Percentiles rank a stretch among this genome's conserved stretches.
These are phyloP conservation scores for Lepilemur septentrionalis DNA, from an alignment of 2,797 vertebrate species.

Conservation along the genomic window DNA sequence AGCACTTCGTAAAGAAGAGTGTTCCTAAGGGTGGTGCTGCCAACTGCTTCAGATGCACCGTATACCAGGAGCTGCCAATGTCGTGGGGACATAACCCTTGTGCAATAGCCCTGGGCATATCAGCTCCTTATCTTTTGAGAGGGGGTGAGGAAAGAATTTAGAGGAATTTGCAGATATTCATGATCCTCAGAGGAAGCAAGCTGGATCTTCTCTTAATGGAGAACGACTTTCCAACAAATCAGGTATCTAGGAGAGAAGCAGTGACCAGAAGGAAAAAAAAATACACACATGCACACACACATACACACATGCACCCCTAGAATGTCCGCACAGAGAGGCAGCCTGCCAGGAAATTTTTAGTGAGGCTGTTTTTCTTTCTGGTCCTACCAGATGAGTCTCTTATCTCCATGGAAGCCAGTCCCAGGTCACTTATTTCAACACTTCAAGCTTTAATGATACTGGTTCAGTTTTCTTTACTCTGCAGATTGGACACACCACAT, in stretches of 20 bases:
- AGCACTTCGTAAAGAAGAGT: slow-evolving; percentile 81
- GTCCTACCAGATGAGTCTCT: slow-evolving; percentile 78
- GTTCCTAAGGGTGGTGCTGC: slow-evolving; percentile 79
- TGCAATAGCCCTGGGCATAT: slow-evolving; percentile 52
- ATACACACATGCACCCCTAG: background rate
- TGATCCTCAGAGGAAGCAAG: background rate
- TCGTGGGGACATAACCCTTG: slow-evolving; percentile 35
- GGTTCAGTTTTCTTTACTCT: slow-evolving; percentile 70
- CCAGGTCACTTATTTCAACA: slow-evolving; percentile 79
- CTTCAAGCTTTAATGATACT: slow-evolving; percentile 63
- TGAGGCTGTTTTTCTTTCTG: slow-evolving; percentile 32
- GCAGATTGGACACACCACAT: slow-evolving; percentile 65
- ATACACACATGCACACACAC: background rate
- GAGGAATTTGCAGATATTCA: slow-evolving; percentile 16
- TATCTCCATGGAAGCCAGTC: slow-evolving; percentile 64
- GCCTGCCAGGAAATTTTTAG: background rate
- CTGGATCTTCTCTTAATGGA: background rate
- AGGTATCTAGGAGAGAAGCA: background rate
- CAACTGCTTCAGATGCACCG: slow-evolving; percentile 70
- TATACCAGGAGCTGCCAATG: slow-evolving; percentile 75
- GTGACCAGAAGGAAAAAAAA: background rate
- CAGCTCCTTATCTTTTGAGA: slow-evolving; percentile 34
- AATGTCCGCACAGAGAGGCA: background rate
- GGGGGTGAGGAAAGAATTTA: background rate
- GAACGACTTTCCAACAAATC: slow-evolving; percentile 35